These are phyloP conservation scores for Linnaemya vulpina DNA, from an alignment of 2,888 invertebrate genomes.

Conservation along the genomic window DNA sequence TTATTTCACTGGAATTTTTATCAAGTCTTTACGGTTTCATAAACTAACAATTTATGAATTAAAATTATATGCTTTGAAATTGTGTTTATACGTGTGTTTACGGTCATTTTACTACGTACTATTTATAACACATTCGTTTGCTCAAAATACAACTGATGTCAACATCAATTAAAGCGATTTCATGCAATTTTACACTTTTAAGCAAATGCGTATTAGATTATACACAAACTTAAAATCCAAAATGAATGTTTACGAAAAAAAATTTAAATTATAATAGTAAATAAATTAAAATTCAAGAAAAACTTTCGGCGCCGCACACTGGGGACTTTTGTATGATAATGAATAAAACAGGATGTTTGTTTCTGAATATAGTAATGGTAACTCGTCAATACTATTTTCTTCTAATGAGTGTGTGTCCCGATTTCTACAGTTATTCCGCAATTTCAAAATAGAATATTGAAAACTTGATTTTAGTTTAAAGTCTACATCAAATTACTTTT, in stretches of 20 bases:
- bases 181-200: slow-evolving; percentile 31
- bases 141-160: slow-evolving; percentile 52
- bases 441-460: no score
- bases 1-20: not conserved
- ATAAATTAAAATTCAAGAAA: no score
- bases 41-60: not conserved
- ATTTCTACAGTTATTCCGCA: no score
- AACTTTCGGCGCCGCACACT: not conserved
- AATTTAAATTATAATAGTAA: no score
- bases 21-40: not conserved
- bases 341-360: no score
- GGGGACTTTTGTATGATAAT: no score
- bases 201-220: slow-evolving; percentile 8
- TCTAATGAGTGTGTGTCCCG: no score
- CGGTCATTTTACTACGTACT: not conserved
- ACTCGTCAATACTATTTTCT: no score
- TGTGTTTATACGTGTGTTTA: not conserved
- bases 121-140: not conserved
- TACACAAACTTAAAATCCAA: not conserved
- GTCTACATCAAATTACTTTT: no score
- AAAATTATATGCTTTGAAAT: not conserved
- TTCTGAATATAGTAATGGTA: no score
- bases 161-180: slow-evolving; percentile 60
- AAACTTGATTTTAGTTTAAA: no score
- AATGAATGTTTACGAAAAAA: not conserved